Conservation (phyloP, 1,140 invertebrate genomes). For the Drosophila sulfurigaster region DNA sequence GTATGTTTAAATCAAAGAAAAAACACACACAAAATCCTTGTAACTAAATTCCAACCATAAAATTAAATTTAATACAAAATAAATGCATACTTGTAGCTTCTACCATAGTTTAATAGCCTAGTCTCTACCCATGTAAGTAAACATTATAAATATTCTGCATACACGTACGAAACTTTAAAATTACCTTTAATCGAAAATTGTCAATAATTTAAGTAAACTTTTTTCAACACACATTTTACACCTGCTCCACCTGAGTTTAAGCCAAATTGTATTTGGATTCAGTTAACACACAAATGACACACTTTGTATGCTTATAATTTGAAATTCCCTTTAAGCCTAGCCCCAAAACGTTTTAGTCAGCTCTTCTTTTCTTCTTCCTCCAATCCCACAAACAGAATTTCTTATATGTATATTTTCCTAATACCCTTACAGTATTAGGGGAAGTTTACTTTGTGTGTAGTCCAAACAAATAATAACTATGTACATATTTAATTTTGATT, state of each 20-base stretch:
- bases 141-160: slow-evolving; percentile 6
- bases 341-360: neutral
- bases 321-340: slow-evolving; percentile 8
- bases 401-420: slow-evolving; percentile 1
- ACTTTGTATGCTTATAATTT: slow-evolving; percentile 9
- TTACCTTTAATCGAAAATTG: slow-evolving; percentile 9
- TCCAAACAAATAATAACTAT: neutral
- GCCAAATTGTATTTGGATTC: neutral
- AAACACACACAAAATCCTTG: slow-evolving; percentile 43
- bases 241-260: neutral
- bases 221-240: neutral
- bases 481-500: neutral
- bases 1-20: slow-evolving; percentile 32
- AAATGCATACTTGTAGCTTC: slow-evolving; percentile 43
- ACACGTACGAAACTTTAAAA: neutral
- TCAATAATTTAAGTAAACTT: slow-evolving; percentile 14
- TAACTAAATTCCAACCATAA: slow-evolving; percentile 57
- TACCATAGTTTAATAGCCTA: slow-evolving; percentile 46
- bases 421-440: slow-evolving; percentile 1
- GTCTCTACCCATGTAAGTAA: slow-evolving; percentile 61
- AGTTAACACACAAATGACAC: slow-evolving; percentile 1
- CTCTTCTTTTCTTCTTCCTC: neutral
- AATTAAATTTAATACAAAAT: slow-evolving; percentile 9
- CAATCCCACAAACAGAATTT: slow-evolving; percentile 1
- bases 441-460: neutral